Evolutionary conservation across 2,888 invertebrate species (phyloP), one percentile per base, ranked within the genome.

Genomic region (Drosophila formosana): DNA sequence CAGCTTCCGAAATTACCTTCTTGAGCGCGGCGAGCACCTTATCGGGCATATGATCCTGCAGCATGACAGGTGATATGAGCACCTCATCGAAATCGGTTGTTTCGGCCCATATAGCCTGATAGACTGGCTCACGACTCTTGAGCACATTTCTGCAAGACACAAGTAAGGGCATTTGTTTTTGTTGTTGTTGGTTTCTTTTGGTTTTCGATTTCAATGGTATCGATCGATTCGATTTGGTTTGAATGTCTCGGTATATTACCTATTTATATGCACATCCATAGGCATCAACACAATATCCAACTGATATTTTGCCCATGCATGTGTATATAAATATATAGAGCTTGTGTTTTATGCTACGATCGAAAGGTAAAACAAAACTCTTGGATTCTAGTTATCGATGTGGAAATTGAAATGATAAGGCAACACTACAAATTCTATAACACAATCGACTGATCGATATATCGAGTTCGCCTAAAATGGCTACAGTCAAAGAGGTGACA

Each of bases 41-140:
- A 91, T 97, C 97, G 32, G 97, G 97, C 97, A 97, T 97, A 92
- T 97, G 97, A 92, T 97, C 97, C 92, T 97, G 96, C 70, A 97
- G 94, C 97, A 97, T 97, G 55, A 96, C 96, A 0, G 97, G 97
- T 28, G 97, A 97, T 75, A 97, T 96, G 60, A 97, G 94, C 23
- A 97, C 97, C 92, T 97, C 96, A 91, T 97, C 96, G 91, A 97
- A 97, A 91, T 96, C 96, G 45, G 94, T 95, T 80, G 96, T 96
- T 75, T 96, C 95, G 0, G 96, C 96, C 97, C 97, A 97, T 23
- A 97, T 93, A 9, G 97, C 97, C 92, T 97, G 97, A 92, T 96
- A 97, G 25, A 97, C 96, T 0, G 97, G 97, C 80, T 96, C 96
- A 9, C 94, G 94, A 80, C 95, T 95, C 78, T 94, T 94, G 71